These are phyloP conservation scores for Cheumatopsyche charites DNA, from an alignment of 1,140 invertebrate species.

Conservation along the genomic window DNA sequence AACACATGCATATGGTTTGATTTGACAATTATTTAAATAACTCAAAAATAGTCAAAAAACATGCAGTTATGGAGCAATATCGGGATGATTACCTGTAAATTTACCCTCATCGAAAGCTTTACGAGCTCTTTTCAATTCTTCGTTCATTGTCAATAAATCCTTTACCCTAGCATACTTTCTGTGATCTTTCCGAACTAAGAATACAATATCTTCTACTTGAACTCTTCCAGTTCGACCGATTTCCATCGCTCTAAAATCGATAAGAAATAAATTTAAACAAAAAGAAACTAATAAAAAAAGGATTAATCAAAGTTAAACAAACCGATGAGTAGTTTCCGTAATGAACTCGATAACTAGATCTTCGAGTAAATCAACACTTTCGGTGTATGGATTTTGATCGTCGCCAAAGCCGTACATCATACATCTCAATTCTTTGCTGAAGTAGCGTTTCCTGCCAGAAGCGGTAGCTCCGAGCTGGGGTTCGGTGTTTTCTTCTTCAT, in stretches of 20 bases:
- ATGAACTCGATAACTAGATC: constrained; percentile 99
- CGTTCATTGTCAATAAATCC: constrained; percentile 98
- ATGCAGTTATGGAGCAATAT: constrained; percentile 36
- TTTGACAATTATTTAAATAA: too few species aligned
- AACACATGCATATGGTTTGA: too few species aligned
- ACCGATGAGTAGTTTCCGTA: constrained; percentile 89
- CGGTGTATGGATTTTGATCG: constrained; percentile 98
- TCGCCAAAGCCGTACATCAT: constrained; percentile 99
- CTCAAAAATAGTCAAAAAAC: not conserved
- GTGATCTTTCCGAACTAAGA: constrained; percentile 95
- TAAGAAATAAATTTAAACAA: not conserved
- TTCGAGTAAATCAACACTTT: constrained; percentile 97
- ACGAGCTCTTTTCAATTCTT: constrained; percentile 97
- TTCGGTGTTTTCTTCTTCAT: constrained; percentile 44
- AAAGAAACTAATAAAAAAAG: not conserved
- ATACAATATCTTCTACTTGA: constrained; percentile 98
- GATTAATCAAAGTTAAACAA: constrained; percentile 47
- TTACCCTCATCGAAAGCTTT: constrained; percentile 99
- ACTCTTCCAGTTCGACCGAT: constrained; percentile 93
- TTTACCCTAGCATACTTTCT: constrained; percentile 98
- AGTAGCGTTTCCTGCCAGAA: constrained; percentile 80
- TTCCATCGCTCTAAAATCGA: constrained; percentile 85
- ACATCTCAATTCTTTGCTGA: constrained; percentile 91
- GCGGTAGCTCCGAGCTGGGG: constrained; percentile 66
- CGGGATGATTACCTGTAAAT: constrained; percentile 66